Conservation (phyloP, 2,888 invertebrate genomes). For the Tetheella fluctuosa region DNA sequence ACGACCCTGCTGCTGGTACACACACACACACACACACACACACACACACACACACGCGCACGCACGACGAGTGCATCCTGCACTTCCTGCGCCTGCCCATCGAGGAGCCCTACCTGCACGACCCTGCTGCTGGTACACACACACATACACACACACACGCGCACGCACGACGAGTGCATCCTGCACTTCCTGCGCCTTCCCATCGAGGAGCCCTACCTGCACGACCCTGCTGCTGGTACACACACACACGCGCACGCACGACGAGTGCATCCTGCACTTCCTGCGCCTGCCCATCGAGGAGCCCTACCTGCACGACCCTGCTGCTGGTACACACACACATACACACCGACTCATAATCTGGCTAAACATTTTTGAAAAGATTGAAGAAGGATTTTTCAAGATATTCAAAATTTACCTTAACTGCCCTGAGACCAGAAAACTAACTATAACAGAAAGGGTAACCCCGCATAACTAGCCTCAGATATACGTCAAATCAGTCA, state of each 20-base stretch:
- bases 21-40: conserved; percentile 18
- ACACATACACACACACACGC: too few relatives aligned
- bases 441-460: too few relatives aligned
- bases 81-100: conserved; percentile 99
- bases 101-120: conserved; percentile 98
- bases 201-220: conserved; percentile 99
- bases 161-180: conserved; percentile 99
- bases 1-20: conserved; percentile 89
- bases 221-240: conserved; percentile 91
- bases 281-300: conserved; percentile 99
- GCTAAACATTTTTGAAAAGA: too few relatives aligned
- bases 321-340: conserved; percentile 74
- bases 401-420: too few relatives aligned
- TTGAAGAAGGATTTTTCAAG: too few relatives aligned
- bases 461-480: too few relatives aligned
- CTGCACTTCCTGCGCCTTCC: conserved; percentile 98
- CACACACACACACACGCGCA: too few relatives aligned
- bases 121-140: too few relatives aligned
- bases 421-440: too few relatives aligned
- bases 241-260: conserved; percentile 98
- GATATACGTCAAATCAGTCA: too few relatives aligned
- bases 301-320: conserved; percentile 96
- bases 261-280: conserved; percentile 99
- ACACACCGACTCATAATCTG: too few relatives aligned
- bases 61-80: too few relatives aligned